phyloP scores from a whole-genome alignment of 2,888 invertebrate genomes.

The Drosophila pseudotalamancana region DNA sequence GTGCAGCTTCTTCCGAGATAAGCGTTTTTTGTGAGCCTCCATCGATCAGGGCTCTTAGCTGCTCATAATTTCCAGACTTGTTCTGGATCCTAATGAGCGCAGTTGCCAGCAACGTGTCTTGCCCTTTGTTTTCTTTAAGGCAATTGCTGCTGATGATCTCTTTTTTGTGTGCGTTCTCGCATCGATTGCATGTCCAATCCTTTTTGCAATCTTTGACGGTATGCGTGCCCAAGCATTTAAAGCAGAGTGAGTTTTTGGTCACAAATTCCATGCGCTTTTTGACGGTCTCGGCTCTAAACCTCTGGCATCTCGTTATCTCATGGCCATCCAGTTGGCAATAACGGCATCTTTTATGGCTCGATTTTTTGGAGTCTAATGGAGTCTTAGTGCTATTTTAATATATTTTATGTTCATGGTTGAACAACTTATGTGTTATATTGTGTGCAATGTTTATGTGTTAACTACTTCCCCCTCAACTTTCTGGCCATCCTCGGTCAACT shows the following conservation, averaged over 20 bases:
- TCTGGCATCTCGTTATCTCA: background rate
- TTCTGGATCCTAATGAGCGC: background rate
- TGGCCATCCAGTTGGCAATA: background rate
- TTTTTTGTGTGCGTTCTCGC: background rate
- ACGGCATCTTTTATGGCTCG: background rate
- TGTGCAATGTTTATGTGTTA: no score
- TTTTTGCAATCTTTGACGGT: background rate
- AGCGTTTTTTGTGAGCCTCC: background rate
- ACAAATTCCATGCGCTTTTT: background rate
- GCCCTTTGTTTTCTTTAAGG: background rate
- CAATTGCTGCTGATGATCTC: background rate
- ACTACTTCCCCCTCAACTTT: background rate
- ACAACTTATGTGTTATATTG: no score
- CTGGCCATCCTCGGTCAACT: background rate
- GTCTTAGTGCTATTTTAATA: no score
- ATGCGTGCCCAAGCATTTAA: background rate
- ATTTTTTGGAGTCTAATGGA: no score
- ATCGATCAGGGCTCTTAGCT: constrained; percentile 2
- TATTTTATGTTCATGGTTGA: no score
- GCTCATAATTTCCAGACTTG: background rate
- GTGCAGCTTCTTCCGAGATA: constrained; percentile 9
- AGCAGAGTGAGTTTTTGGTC: background rate
- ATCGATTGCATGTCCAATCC: background rate
- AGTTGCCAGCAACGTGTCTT: background rate
- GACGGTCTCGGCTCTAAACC: background rate